Evolutionary conservation across 2,113 vertebrate species (phyloP), one percentile per base, ranked within the genome.

Genomic region (Limnothrissa miodon): DNA sequence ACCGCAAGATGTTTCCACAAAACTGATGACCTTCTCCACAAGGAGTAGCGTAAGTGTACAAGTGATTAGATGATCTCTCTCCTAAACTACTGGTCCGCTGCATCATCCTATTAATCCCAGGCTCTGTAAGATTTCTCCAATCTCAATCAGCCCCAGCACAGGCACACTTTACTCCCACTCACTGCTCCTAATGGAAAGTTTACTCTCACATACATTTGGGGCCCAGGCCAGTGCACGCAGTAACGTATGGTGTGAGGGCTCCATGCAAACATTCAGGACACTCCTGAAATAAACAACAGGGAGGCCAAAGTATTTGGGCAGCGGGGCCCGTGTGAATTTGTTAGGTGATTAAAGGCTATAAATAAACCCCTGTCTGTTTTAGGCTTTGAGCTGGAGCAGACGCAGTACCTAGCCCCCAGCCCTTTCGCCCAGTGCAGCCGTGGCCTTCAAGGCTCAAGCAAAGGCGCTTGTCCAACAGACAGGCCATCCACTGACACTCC

Each of bases 341-440:
- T 93, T 87, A 85, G 90, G 90, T 92, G 94, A 95, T 94, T 94
- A 93, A 91, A 90, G 85, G 86, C 91, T 95, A 95, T 94, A 93
- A 90, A 90, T 95, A 94, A 81, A 87, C 79, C 79, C 66, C 84
- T 87, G 87, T 89, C 90, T 89, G 85, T 89, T 89, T 88, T 85
- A 83, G 78, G 81, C 90, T 88, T 56, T 39, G n/a, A 78, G 44
- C 84, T 87, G 83, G 85, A 87, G 80, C 83, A 85, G 87, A 83
- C 82, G 23, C 88, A 51, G 0, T 44, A 82, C 74, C 85, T 87
- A 2, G 10, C 89, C 86, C 90, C 81, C 79, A 89, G 23, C 2
- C 0, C 17, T 51, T 88, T 81, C 87, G 89, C 85, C 88, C 79
- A 89, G 87, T 23, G 86, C 85, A 90, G 82, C 66, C 89, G 33